A percentile compares a stretch with the other conserved stretches of the same genome.
Conservation (phyloP, 2,113 vertebrate genomes). For the Pelecanoides urinatrix region DNA sequence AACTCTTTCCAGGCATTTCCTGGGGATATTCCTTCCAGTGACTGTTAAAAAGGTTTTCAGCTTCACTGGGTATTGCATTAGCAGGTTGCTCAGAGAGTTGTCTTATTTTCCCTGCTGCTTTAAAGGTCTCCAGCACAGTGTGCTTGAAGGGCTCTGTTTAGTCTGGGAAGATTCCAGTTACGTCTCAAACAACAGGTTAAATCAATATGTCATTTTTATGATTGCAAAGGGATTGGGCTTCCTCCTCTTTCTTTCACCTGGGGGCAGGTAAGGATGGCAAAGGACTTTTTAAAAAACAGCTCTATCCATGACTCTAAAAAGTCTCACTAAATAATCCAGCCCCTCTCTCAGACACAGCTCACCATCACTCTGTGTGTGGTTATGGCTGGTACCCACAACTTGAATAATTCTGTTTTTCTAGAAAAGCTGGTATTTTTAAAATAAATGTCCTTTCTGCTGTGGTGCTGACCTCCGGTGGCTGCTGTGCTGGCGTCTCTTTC, state of each 20-base stretch:
- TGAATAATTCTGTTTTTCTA: not conserved
- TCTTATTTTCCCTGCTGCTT: not conserved
- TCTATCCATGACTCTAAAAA: not conserved
- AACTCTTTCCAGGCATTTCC: not conserved
- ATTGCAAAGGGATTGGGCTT: not conserved
- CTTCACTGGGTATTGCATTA: not conserved
- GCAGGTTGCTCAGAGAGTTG: not conserved
- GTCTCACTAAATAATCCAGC: not conserved
- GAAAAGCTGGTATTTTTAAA: not conserved
- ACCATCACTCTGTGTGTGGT: rapidly evolving
- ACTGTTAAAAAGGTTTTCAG: not conserved
- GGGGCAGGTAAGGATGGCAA: rapidly evolving
- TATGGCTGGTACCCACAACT: rapidly evolving
- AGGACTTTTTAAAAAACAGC: not conserved
- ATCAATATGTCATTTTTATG: not conserved
- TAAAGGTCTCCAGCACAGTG: not conserved
- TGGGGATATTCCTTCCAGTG: not conserved
- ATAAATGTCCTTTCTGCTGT: not conserved
- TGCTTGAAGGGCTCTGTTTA: not conserved
- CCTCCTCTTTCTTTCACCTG: not conserved
- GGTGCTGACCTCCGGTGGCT: not conserved
- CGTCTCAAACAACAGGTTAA: not conserved
- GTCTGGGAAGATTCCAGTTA: not conserved
- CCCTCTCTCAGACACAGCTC: not conserved
- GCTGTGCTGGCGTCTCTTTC: not conserved